Conservation (phyloP, 2,888 invertebrate genomes). For the Petrolisthes cinctipes region DNA sequence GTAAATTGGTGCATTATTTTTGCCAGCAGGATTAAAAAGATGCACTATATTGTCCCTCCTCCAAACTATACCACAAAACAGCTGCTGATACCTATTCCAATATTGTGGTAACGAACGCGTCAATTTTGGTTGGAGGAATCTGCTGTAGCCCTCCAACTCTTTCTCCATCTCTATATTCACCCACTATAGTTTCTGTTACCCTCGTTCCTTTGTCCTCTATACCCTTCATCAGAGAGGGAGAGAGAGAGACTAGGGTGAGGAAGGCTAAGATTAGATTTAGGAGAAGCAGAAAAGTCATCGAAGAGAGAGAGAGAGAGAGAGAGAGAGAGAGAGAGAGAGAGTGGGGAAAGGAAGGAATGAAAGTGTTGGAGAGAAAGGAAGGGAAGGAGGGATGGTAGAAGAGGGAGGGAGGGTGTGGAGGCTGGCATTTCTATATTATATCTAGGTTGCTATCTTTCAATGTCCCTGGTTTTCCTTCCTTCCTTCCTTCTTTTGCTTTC, state of each 20-base stretch:
- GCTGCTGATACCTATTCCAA: not conserved
- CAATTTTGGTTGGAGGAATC: not conserved
- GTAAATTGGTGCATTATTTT: not conserved
- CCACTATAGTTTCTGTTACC: not conserved
- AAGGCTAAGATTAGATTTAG: not conserved
- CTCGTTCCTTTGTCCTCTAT: not conserved
- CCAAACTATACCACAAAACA: not conserved
- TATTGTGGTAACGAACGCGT: not conserved
- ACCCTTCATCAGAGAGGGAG: not conserved
- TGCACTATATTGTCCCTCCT: not conserved
- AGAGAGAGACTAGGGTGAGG: not conserved
- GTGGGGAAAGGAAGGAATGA: no score
- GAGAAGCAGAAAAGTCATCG: slow-evolving; percentile 5
- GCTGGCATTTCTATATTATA: no score
- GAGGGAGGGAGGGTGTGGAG: no score
- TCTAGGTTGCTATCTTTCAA: no score
- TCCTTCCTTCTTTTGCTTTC: no score
- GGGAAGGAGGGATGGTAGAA: no score
- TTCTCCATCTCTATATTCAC: not conserved
- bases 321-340: slow-evolving; percentile 7
- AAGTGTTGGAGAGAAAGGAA: no score
- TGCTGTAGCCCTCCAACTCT: not conserved
- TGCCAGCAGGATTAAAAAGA: not conserved
- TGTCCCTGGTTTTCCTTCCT: no score
- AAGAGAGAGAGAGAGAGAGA: slow-evolving; percentile 1